These are phyloP conservation scores for Chaetodon auriga DNA, from an alignment of 2,113 vertebrate species.

Conservation along the genomic window DNA sequence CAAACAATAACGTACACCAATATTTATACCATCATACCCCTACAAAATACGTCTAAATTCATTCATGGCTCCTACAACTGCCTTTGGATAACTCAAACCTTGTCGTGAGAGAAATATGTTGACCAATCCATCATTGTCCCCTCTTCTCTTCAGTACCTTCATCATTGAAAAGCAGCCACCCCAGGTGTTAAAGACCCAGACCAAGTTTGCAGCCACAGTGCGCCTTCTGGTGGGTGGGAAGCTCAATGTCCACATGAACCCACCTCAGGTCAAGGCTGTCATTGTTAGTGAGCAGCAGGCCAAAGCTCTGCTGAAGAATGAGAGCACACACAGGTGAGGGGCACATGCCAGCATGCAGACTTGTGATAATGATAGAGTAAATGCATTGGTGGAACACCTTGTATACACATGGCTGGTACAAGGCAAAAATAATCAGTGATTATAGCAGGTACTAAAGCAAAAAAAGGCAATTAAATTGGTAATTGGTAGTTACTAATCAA, in stretches of 20 bases:
- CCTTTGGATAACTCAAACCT: background rate
- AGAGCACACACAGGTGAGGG: conserved; percentile 90
- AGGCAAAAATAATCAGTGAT: background rate
- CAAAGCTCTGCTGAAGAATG: conserved; percentile 93
- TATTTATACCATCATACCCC: no score
- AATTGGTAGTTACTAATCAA: background rate
- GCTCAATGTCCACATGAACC: conserved; percentile 97
- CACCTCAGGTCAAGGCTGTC: conserved; percentile 95
- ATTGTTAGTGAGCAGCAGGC: conserved; percentile 96
- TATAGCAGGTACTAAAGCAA: background rate
- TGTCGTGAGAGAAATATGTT: background rate
- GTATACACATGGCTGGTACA: background rate
- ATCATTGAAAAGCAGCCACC: conserved; percentile 98
- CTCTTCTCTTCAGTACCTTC: conserved; percentile 87
- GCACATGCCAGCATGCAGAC: background rate
- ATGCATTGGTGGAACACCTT: background rate
- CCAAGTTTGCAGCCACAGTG: conserved; percentile 95
- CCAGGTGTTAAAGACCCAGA: conserved; percentile 97
- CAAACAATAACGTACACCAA: no score
- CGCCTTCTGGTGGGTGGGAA: conserved; percentile 94
- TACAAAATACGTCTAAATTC: no score
- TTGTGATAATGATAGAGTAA: background rate
- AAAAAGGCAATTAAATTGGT: background rate
- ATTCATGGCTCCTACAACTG: background rate
- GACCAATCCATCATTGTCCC: background rate